Evolutionary conservation across 2,113 vertebrate genomes (phyloP).

Genomic region (Chaetops frenatus): DNA sequence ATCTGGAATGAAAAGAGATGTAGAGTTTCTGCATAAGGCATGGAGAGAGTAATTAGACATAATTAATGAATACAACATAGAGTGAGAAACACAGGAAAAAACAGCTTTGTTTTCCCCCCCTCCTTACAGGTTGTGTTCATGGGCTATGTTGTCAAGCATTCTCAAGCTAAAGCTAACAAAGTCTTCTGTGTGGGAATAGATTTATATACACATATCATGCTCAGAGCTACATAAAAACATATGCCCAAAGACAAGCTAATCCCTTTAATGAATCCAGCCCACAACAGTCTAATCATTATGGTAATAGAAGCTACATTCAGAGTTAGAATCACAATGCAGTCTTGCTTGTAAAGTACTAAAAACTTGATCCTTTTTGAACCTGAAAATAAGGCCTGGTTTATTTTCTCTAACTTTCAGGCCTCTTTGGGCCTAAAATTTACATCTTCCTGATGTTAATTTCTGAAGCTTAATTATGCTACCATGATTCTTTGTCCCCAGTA

Average conservation of each 20-base stretch:
- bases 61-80: neutral
- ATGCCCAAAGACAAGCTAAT: slow-evolving; percentile 14
- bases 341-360: neutral
- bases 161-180: neutral
- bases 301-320: neutral
- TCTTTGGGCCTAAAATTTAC: neutral
- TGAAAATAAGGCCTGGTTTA: neutral
- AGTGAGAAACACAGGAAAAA: neutral
- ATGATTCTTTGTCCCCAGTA: neutral
- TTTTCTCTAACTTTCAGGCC: neutral
- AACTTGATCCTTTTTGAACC: neutral
- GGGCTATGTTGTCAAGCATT: neutral
- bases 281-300: neutral
- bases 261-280: slow-evolving; percentile 3
- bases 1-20: neutral
- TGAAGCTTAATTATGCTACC: neutral
- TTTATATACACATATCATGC: neutral
- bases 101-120: neutral
- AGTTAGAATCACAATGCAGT: neutral
- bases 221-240: slow-evolving; percentile 17
- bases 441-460: neutral
- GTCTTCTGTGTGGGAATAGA: neutral
- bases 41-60: neutral
- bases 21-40: neutral
- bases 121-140: neutral